Base-by-base conservation (phyloP, 1,140 invertebrate genomes). In the Lepidurus couesii region DNA sequence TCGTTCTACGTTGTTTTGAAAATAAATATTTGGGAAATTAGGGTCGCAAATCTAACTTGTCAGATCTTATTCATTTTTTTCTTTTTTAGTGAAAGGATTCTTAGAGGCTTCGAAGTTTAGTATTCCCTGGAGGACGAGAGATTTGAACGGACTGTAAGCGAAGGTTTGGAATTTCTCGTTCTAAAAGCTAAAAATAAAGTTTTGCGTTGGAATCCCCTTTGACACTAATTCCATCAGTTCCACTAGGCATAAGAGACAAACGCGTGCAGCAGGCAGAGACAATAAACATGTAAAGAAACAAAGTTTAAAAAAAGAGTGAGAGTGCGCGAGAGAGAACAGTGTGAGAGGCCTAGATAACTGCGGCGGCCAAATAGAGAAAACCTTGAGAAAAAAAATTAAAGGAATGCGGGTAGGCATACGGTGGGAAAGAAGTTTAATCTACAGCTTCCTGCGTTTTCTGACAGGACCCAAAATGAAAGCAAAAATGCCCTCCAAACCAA, bases 151-250 rank as follows among this genome's bases (percentile, higher is more conserved):
- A 34, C 34, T 3, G 34, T 34, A 34, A 34, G 34, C 34, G 34
- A 34, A 34, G 34, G 34, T 34, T 34, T 34, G 34, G 53, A 65
- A 65, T n/a, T 65, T 65, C 16, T 65, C 53, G 16, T 21, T 7
- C 9, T 65, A 21, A n/a, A n/a, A 21, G 53, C 53, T 65, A 65
- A 65, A 65, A 21, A 65, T 65, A 65, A 21, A 4, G 53, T 34
- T 4, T 65, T 13, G 53, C 6, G 53, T 21, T 65, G 53, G 53
- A 65, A 65, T 65, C 53, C 13, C 21, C 53, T 65, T 65, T 65
- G 53, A 65, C 53, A 65, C 53, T 65, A 65, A 65, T 65, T 13
- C 53, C 53, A 65, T 65, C n/a, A 65, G 53, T 65, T 65, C 53
- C 53, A 65, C n/a, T 13, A 65, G 53, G 53, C 53, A 65, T 65